Base-by-base conservation (phyloP, 2,888 invertebrate genomes). In the Aspidiotus destructor region DNA sequence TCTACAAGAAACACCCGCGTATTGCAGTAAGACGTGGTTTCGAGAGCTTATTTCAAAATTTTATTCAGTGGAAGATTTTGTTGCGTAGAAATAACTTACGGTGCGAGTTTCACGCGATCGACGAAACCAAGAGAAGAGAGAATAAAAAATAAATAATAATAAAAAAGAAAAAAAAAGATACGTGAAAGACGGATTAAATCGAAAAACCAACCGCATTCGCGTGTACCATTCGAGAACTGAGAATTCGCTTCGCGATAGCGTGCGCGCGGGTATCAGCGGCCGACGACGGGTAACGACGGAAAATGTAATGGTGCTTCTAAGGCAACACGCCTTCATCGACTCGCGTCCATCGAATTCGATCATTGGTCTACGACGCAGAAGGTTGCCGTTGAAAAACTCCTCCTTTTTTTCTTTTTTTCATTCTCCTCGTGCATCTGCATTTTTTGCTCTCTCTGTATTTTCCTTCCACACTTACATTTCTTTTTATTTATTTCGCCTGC, bases 271-370 rank as follows among this genome's bases (percentile, higher is more conserved):
- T 42, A 52, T 54, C 54, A n/a, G 41, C 63, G 53, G 10, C 40
- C 52, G n/a, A n/a, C n/a, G 10, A 9, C 11, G 52, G 2, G 15
- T 17, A 42, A 11, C 13, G 8, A 42, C 58, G 40, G 28, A 58
- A 48, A 58, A 13, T 41, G 65, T 65, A 58, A 64, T 65, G 65
- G 65, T 65, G 65, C 58, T 65, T 65, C 57, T 55, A 65, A 65
- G 17, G n/a, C 57, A 42, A 55, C 65, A 57, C 65, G 65, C 65
- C 65, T 58, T 65, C 65, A 42, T 58, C 41, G 17, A n/a, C 48
- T 44, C 55, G 44, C 44, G 42, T 41, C 10, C 44, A 44, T 44
- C 65, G 57, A 58, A 48, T 44, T 48, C 65, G 58, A 28, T 28
- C 58, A 65, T 65, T 65, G 65, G 65, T 65, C 65, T 57, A 57